Evolutionary conservation across 2,113 vertebrate species (phyloP), one percentile per base, ranked within the genome.

Genomic region (Odocoileus hemionus): DNA sequence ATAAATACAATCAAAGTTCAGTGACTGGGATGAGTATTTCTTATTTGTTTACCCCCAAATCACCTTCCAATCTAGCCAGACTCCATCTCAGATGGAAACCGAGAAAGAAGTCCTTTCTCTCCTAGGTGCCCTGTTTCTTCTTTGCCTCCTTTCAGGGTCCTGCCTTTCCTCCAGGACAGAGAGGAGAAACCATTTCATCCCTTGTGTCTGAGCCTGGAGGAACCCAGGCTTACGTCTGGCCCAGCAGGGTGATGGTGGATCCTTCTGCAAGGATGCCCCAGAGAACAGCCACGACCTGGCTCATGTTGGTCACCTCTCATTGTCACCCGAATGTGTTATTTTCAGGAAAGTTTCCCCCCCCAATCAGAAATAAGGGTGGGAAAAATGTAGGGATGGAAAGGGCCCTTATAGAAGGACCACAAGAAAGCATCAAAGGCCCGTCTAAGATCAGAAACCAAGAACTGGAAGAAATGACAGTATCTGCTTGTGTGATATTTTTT

Each of bases 401-500:
- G 13, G 5, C 21, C 67, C 2, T 11, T 14, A 12, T 3, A 58
- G 17, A 67, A 23, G 55, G 12, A 54, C 76, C 50, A 23, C 26
- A 91, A 61, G 33, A 55, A 86, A 43, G 11, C 3, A 36, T 7
- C 15, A 45, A 74, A 86, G 58, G 25, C 14, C 33, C 0, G 0
- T 11, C 1, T 58, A 11, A 91, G 26, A 64, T 36, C 55, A 85
- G 25, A 94, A 95, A 80, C 14, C 26, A 76, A 16, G 52, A 92
- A 64, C 58, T 8, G 39, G 21, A 67, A 86, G 43, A 96, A 36
- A 82, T 86, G 21, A 21, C 52, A 7, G 47, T 47, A 17, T 86
- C 39, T 79, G 61, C 84, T 57, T 45, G 57, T 50, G 9, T 78
- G 16, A 60, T n/a, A 43, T 43, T 76, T 96, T 94, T 85, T 89